A percentile compares a stretch with the other conserved stretches of the same genome.
Evolutionary conservation across 2,888 invertebrate genomes (phyloP).

Genomic region (Noctua pronuba): DNA sequence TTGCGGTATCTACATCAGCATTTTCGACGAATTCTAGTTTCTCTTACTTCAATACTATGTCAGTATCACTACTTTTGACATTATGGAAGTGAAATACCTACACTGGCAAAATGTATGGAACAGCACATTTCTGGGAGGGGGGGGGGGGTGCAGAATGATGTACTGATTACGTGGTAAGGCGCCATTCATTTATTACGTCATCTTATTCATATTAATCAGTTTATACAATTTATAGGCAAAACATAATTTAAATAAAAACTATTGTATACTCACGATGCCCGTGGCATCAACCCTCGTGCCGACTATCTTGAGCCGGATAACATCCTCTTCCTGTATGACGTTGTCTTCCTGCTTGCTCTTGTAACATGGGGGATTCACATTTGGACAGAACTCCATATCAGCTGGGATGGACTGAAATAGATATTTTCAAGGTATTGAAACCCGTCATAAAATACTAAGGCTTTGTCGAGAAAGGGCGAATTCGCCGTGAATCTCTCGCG

Average conservation of each 20-base stretch:
- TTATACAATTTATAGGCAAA: too few relatives aligned
- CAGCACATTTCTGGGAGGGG: too few relatives aligned
- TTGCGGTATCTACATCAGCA: too few relatives aligned
- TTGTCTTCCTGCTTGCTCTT: constrained; percentile 99
- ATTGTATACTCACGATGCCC: constrained; percentile 95
- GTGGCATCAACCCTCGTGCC: constrained; percentile 99
- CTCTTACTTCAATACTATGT: too few relatives aligned
- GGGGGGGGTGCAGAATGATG: too few relatives aligned
- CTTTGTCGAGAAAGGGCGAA: neutral
- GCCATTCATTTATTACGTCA: too few relatives aligned
- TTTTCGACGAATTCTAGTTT: too few relatives aligned
- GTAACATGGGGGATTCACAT: constrained; percentile 99
- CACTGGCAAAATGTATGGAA: too few relatives aligned
- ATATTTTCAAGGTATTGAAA: neutral
- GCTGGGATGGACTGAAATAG: constrained; percentile 97
- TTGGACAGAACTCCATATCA: constrained; percentile 99
- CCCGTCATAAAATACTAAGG: neutral
- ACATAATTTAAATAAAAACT: neutral
- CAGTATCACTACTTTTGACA: too few relatives aligned
- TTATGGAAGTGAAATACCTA: too few relatives aligned
- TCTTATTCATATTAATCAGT: too few relatives aligned
- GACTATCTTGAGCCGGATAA: constrained; percentile 99
- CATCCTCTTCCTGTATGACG: constrained; percentile 99
- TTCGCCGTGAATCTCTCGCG: neutral
- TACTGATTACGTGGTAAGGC: too few relatives aligned